Evolutionary conservation across 2,888 invertebrate species (phyloP), one percentile per base, ranked within the genome.

Genomic region (Nycteola revayana): DNA sequence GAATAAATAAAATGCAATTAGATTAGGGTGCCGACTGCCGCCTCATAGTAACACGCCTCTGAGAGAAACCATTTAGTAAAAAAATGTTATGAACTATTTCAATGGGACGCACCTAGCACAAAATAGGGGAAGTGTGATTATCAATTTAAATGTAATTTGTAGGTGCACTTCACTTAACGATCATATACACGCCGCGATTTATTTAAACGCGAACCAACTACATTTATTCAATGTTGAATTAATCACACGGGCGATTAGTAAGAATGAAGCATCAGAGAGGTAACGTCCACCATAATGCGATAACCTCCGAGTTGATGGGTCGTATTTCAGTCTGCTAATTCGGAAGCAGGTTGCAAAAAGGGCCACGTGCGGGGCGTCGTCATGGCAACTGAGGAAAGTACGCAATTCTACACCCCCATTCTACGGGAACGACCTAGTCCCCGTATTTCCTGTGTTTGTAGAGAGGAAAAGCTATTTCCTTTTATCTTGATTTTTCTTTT

Each of bases 1-100:
- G 82, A 85, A 85, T 86, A 85, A 85, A 83, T 86, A 84, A 85
- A 84, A 79, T 75, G 72, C 78, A 82, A 86, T 85, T 83, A 79
- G 69, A 71, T 62, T 63, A 71, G 75, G 74, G 76, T 55, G 60
- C 38, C 14, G 14, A 14, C 14, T 14, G 5, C 5, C 54, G 49
- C 56, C 47, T 50, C 54, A 45, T 58, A 57, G 56, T 49, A 55
- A 58, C 61, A 57, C 66, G 56, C 64, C 61, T 39, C 64, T 59
- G 57, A 60, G 53, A 54, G 56, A 56, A 61, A 58, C 42, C 52
- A 44, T 53, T 60, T 60, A 60, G 60, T 28, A 61, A 58, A 64
- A 69, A 64, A 74, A 57, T 54, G 58, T 56, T 60, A 66, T 29
- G 25, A 65, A 74, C 72, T 65, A 65, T 58, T 56, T 61, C 52